phyloP scores from a whole-genome alignment of 2,888 invertebrate genomes.

The Harpalus rufipes region DNA sequence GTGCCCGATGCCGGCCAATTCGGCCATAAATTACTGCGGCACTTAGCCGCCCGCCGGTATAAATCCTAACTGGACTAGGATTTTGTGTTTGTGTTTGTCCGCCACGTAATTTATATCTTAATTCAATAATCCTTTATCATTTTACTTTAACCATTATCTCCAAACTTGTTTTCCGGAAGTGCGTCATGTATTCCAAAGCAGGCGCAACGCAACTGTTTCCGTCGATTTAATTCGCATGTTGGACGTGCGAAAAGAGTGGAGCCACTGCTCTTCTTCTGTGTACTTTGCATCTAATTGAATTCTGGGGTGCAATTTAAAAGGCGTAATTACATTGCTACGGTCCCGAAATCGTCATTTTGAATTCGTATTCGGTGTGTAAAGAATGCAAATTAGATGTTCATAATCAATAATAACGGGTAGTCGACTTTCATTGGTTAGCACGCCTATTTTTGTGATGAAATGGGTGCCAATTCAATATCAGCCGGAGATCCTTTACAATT shows the following conservation, averaged over 20 bases:
- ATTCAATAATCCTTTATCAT: conserved; percentile 68
- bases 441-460: neutral
- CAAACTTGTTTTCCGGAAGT: conserved; percentile 64
- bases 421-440: conserved; percentile 50
- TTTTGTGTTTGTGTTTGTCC: conserved; percentile 65
- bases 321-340: conserved; percentile 73
- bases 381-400: conserved; percentile 72
- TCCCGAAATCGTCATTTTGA: conserved; percentile 71
- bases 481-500: neutral
- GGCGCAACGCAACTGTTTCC: conserved; percentile 20
- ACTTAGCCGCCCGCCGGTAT: conserved; percentile 52
- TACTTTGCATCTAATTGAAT: conserved; percentile 71
- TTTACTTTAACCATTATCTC: conserved; percentile 62
- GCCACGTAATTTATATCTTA: conserved; percentile 66
- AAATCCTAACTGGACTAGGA: conserved; percentile 63
- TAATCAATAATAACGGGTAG: conserved; percentile 71
- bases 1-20: conserved; percentile 29
- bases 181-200: conserved; percentile 35
- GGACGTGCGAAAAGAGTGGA: conserved; percentile 25
- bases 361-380: conserved; percentile 67
- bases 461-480: neutral
- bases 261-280: conserved; percentile 42
- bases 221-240: conserved; percentile 10
- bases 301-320: conserved; percentile 71
- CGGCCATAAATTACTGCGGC: conserved; percentile 57